Evolutionary conservation across 2,888 invertebrate species (phyloP), one percentile per base, ranked within the genome.

Genomic region (Lithophane ornitopus): DNA sequence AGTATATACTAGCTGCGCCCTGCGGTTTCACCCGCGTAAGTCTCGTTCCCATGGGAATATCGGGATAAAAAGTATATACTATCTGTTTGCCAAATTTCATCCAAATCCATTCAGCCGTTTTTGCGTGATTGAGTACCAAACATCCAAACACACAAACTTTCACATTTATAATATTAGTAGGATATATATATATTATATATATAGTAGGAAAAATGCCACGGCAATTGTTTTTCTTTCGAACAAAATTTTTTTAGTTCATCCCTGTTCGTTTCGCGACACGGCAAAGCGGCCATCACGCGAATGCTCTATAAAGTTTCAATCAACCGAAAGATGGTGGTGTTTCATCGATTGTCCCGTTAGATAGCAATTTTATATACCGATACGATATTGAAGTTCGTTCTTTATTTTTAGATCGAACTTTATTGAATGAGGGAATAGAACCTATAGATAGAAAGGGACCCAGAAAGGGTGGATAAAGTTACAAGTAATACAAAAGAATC

Each of bases 221-320:
- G 3, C 9, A 2, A n/a, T 34, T 0, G 11, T 28, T 14, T n/a
- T 28, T 54, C 1, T 28, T 39, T 0, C 22, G 1, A 46, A 8
- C 39, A 14, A 34, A 0, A 19, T 56, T 44, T 62, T 46, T 70
- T 26, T 3, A 88, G 49, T 90, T 28, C 89, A 28, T n/a, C 85
- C 74, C 90, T 87, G 89, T 19, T 12, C 19, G n/a, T 67, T 77
- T 78, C 70, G 73, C 82, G 63, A 79, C 80, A 84, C 79, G 82
- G 81, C 70, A 87, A 78, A 76, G 85, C 78, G 75, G 68, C 82
- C 79, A 89, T 89, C 94, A 95, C 94, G 95, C 94, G 87, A 95
- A 89, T 76, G 70, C 86, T 91, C 93, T 82, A 94, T 94, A 94
- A 94, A 93, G 91, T 91, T 93, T 91, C 90, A 91, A 92, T 92